These are phyloP conservation scores for Meteorus cinctellus DNA, from an alignment of 2,888 invertebrate genomes.

Conservation along the genomic window DNA sequence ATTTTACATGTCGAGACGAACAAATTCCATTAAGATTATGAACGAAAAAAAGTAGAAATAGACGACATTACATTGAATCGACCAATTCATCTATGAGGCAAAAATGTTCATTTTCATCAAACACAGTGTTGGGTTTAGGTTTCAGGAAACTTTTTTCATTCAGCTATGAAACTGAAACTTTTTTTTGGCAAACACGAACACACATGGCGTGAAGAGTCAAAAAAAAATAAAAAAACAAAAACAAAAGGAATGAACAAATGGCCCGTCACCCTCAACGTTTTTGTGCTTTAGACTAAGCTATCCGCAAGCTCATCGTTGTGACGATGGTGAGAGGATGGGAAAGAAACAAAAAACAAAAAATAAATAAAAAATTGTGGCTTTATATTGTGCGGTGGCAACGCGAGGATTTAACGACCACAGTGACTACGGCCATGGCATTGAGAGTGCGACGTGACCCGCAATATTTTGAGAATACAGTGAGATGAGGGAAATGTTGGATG, in stretches of 20 bases:
- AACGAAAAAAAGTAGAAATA: too few species aligned
- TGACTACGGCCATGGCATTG: constrained; percentile 43
- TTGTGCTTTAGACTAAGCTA: constrained; percentile 13
- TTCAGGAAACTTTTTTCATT: not conserved
- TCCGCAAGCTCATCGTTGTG: constrained; percentile 23
- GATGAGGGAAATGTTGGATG: constrained; percentile 38
- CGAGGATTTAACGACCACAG: constrained; percentile 42
- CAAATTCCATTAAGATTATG: too few species aligned
- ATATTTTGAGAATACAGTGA: constrained; percentile 39
- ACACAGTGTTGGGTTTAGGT: not conserved
- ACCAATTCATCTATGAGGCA: too few species aligned
- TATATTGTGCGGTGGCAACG: constrained; percentile 42
- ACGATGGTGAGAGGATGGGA: constrained; percentile 4
- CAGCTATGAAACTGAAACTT: not conserved
- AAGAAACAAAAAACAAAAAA: constrained; percentile 9
- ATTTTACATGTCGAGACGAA: too few species aligned
- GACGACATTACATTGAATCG: too few species aligned
- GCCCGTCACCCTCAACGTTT: not conserved
- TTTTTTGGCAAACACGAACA: not conserved
- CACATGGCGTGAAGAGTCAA: not conserved
- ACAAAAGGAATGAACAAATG: not conserved
- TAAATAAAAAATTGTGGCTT: constrained; percentile 33
- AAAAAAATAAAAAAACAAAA: not conserved
- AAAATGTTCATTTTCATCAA: too few species aligned
- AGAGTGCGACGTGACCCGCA: constrained; percentile 42